Conservation (phyloP, 2,113 vertebrate species). For the Oxygymnocypris stewartii region DNA sequence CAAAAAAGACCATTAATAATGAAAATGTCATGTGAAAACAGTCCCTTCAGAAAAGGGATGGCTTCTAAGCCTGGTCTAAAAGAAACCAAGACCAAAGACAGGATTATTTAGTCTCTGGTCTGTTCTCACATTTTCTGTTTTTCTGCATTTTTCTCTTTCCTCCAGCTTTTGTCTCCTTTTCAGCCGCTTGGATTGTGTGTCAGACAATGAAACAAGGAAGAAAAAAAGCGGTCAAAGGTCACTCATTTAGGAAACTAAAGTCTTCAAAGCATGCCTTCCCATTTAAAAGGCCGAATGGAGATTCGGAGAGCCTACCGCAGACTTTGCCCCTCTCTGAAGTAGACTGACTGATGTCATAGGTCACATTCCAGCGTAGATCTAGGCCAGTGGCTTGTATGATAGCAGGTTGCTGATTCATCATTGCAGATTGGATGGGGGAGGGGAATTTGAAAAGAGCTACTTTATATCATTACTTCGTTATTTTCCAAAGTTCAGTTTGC, state of each 20-base stretch:
- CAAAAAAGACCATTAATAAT: slow-evolving; percentile 57
- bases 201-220: slow-evolving; percentile 50
- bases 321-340: slow-evolving; percentile 72
- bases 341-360: slow-evolving; percentile 77
- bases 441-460: slow-evolving; percentile 66
- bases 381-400: slow-evolving; percentile 73
- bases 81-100: slow-evolving; percentile 64
- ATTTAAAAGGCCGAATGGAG: slow-evolving; percentile 52
- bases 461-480: slow-evolving; percentile 68
- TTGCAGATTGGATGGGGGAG: slow-evolving; percentile 61
- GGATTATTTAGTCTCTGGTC: slow-evolving; percentile 72
- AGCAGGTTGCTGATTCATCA: slow-evolving; percentile 80
- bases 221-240: slow-evolving; percentile 52
- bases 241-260: slow-evolving; percentile 54
- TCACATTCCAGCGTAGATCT: slow-evolving; percentile 77
- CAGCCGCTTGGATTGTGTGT: slow-evolving; percentile 57
- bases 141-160: slow-evolving; percentile 65
- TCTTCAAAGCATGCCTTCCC: slow-evolving; percentile 67
- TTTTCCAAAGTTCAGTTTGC: slow-evolving; percentile 29
- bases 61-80: slow-evolving; percentile 56
- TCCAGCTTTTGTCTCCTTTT: slow-evolving; percentile 46
- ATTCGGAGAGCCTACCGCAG: slow-evolving; percentile 62
- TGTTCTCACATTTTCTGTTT: slow-evolving; percentile 61
- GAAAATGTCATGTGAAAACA: slow-evolving; percentile 72
- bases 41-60: slow-evolving; percentile 54